These are phyloP conservation scores for Thalassoma bifasciatum DNA, from an alignment of 2,113 vertebrate species.

Conservation along the genomic window DNA sequence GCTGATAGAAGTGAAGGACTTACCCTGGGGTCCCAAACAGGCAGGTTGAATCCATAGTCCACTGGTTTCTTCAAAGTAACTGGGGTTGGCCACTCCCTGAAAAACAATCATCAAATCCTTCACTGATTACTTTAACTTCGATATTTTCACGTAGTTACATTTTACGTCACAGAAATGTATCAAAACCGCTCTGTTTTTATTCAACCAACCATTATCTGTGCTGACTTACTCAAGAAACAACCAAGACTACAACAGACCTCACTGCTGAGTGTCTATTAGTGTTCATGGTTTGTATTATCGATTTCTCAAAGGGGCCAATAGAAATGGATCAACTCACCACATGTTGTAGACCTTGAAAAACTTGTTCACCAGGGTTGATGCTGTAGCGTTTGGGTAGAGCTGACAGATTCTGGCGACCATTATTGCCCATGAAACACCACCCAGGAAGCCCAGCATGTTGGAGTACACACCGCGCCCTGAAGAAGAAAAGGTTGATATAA, in stretches of 20 bases:
- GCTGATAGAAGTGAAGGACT: background rate
- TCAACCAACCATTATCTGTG: too few species aligned
- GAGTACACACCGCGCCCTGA: slow-evolving; percentile 95
- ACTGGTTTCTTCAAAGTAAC: slow-evolving; percentile 91
- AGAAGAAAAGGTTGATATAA: background rate
- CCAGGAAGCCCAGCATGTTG: slow-evolving; percentile 93
- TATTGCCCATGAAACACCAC: slow-evolving; percentile 94
- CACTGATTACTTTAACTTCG: background rate
- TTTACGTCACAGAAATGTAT: too few species aligned
- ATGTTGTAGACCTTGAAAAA: slow-evolving; percentile 96
- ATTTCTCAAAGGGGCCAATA: too few species aligned
- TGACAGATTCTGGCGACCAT: slow-evolving; percentile 94
- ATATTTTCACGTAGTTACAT: too few species aligned
- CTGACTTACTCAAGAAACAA: too few species aligned
- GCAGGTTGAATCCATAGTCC: slow-evolving; percentile 92
- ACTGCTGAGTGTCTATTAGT: too few species aligned
- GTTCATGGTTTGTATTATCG: too few species aligned
- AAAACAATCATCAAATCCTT: background rate
- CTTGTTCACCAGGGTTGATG: slow-evolving; percentile 92
- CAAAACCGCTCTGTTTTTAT: too few species aligned
- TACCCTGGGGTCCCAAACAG: slow-evolving; percentile 94
- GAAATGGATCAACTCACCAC: slow-evolving; percentile 85
- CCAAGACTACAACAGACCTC: too few species aligned
- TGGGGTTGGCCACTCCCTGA: slow-evolving; percentile 66
- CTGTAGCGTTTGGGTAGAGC: slow-evolving; percentile 93